Evolutionary conservation across 2,113 vertebrate species (phyloP), one percentile per base, ranked within the genome.

Genomic region (Hystrix brachyura): DNA sequence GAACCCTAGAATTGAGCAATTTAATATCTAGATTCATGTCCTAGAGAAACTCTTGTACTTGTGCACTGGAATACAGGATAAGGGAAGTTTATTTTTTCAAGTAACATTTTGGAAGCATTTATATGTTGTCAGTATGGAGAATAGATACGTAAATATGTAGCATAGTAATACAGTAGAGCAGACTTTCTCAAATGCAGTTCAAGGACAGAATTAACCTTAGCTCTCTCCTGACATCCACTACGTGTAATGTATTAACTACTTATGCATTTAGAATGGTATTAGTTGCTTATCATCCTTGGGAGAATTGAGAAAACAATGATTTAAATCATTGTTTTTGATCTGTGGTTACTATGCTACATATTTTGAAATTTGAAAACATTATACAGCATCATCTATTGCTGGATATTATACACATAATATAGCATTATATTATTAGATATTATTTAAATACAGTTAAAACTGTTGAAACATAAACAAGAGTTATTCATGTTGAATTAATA

Each of bases 311-410:
- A 93, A 60, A 18, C 1, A 38, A 3, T 57, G 29, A 80, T 34
- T 94, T 67, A 74, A 60, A 83, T 81, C 51, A 64, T 23, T 59
- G 38, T 51, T 48, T 91, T 27, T 59, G 7, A 71, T 87, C 59
- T 88, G 27, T 74, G 13, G 69, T 65, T 91, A 48, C 15, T 78
- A 10, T 12, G 3, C 69, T 87, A 21, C 11, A 13, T 95, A 19
- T 88, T 48, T 87, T 67, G 88, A 96, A 84, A 53, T 60, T 72
- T 69, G 10, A 55, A 84, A 95, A 82, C 34, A 84, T 71, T 84
- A 62, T 48, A 32, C 1, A 82, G 19, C 34, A 4, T 51, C 78
- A 11, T 55, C 43, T 59, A 27, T 90, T 92, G 57, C 21, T 69
- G 5, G 4, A 78, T 43, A 78, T 34, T 76, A 62, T 29, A 62